Evolutionary conservation across 2,888 invertebrate species (phyloP).

Genomic region (Monoplex corrugatus): DNA sequence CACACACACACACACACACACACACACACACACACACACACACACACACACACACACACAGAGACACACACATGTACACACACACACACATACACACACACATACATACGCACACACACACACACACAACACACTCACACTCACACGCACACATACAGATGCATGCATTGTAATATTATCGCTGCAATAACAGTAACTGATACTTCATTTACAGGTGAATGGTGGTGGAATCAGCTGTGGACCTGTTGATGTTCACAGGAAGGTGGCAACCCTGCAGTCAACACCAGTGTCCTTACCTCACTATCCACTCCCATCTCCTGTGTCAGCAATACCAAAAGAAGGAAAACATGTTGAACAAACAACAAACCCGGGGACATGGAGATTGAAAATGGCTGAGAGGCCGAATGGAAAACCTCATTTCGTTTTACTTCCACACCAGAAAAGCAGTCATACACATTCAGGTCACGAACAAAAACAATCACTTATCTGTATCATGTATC

Average conservation of each 20-base stretch:
- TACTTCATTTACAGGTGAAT: no score
- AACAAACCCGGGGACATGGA: background rate
- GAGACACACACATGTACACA: no score
- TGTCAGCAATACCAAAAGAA: background rate
- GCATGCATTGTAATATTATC: background rate
- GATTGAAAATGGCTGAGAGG: background rate
- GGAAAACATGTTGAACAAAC: background rate
- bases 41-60: no score
- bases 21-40: no score
- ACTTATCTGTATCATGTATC: background rate
- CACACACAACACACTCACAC: constrained; percentile 36
- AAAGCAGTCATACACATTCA: background rate
- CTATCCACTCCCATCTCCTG: no score
- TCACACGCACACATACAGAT: constrained; percentile 5
- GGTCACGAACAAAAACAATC: background rate
- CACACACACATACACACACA: no score
- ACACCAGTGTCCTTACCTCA: background rate
- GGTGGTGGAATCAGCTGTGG: no score
- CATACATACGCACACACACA: no score
- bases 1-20: no score
- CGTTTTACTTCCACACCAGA: background rate
- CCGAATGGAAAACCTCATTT: background rate
- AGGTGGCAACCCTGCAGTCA: background rate
- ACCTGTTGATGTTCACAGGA: no score
- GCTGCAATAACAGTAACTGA: background rate